These are phyloP conservation scores for Mycteria americana DNA, from an alignment of 2,797 vertebrate species.

Conservation along the genomic window DNA sequence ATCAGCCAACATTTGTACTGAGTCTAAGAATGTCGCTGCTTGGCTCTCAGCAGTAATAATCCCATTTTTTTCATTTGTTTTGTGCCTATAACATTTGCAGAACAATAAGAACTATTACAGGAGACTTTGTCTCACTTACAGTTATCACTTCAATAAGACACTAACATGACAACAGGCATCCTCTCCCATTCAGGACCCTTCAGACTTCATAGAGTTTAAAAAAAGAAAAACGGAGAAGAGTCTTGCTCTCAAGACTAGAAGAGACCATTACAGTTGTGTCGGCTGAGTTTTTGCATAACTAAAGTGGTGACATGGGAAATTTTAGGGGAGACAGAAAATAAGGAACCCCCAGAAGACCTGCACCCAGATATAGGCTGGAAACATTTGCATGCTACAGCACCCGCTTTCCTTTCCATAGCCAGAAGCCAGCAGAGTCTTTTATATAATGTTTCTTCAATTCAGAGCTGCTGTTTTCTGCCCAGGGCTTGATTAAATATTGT, in stretches of 20 bases:
- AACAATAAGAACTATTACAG: background rate
- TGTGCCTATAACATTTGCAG: background rate
- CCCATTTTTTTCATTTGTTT: background rate
- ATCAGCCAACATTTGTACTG: background rate
- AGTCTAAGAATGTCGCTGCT: background rate
- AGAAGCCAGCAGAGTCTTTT: background rate
- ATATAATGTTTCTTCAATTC: background rate
- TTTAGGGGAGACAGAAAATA: background rate
- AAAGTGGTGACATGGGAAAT: background rate
- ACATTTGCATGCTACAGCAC: background rate
- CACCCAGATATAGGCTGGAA: background rate
- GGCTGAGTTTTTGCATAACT: background rate
- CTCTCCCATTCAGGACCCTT: background rate
- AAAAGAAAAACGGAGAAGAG: background rate
- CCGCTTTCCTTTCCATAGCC: background rate
- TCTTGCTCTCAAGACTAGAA: background rate
- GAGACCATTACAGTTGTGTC: background rate
- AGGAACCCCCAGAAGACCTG: background rate
- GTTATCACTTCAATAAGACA: background rate
- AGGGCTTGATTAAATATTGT: background rate
- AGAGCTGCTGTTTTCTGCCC: background rate
- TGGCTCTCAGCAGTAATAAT: background rate
- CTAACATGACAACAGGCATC: background rate
- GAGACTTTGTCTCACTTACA: background rate
- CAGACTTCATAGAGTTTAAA: background rate